phyloP scores from a whole-genome alignment of 2,113 vertebrate genomes.

The Phyllopteryx taeniolatus region DNA sequence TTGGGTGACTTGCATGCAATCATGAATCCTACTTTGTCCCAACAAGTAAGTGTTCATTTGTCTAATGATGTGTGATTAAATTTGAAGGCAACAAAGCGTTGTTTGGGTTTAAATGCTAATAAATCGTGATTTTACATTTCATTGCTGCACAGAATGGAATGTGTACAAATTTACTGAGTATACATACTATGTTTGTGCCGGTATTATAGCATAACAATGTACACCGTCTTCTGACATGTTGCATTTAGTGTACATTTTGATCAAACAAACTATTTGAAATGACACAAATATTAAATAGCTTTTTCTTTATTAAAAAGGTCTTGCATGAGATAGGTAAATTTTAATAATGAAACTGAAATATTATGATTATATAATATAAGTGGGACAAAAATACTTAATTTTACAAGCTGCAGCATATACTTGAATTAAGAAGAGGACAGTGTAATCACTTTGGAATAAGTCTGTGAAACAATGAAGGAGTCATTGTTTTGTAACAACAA shows the following conservation, averaged over 20 bases:
- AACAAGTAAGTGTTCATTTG: background rate
- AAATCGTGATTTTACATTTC: background rate
- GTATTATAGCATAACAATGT: background rate
- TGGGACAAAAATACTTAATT: background rate
- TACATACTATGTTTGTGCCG: background rate
- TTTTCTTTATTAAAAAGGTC: background rate
- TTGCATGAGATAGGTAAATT: background rate
- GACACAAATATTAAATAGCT: background rate
- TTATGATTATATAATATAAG: background rate
- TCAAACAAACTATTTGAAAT: background rate
- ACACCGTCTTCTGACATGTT: background rate
- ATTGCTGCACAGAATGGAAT: background rate
- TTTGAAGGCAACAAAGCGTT: background rate
- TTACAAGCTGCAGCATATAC: background rate
- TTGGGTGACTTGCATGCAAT: background rate
- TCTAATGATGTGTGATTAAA: conserved; percentile 14
- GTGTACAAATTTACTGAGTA: background rate
- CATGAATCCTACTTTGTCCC: background rate
- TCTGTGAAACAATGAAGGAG: background rate
- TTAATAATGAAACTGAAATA: background rate
- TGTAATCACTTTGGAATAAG: background rate
- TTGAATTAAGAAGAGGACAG: background rate
- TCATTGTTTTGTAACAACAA: background rate
- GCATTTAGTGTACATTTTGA: background rate
- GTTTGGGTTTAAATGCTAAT: background rate